A percentile compares a stretch with the other conserved stretches of the same genome.
phyloP scores from a whole-genome alignment of 2,797 vertebrate genomes.

The Phataginus tetradactyla region DNA sequence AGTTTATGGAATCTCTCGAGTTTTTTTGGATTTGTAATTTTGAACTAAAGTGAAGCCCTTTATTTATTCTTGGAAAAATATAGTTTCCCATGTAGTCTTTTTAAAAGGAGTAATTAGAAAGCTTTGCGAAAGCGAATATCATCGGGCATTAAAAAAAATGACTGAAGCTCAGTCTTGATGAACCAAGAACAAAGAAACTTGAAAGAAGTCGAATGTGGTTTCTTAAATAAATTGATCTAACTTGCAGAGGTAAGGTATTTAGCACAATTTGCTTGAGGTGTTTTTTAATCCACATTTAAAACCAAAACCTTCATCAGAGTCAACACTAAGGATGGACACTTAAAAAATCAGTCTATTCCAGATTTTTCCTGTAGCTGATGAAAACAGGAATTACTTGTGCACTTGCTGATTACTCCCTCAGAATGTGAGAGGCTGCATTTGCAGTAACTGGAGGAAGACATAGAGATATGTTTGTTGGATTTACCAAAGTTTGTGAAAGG shows the following conservation, averaged over 20 bases:
- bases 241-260: neutral
- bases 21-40: conserved; percentile 35
- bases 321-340: neutral
- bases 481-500: conserved; percentile 50
- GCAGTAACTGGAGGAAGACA: neutral
- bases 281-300: conserved; percentile 55
- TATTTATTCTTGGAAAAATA: conserved; percentile 26
- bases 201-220: neutral
- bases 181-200: conserved; percentile 10
- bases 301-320: conserved; percentile 17
- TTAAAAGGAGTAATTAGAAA: conserved; percentile 38
- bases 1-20: neutral
- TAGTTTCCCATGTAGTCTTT: conserved; percentile 53
- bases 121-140: conserved; percentile 42
- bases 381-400: conserved; percentile 52
- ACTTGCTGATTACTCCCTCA: conserved; percentile 31
- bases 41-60: conserved; percentile 27
- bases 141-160: neutral
- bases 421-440: neutral
- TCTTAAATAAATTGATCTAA: conserved; percentile 31
- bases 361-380: neutral
- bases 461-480: conserved; percentile 18
- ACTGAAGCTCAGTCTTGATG: neutral
- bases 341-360: neutral
- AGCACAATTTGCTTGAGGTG: neutral